A percentile compares a stretch with the other conserved stretches of the same genome.
These are phyloP conservation scores for Orthosia gracilis DNA, from an alignment of 2,888 invertebrate species.

Conservation along the genomic window DNA sequence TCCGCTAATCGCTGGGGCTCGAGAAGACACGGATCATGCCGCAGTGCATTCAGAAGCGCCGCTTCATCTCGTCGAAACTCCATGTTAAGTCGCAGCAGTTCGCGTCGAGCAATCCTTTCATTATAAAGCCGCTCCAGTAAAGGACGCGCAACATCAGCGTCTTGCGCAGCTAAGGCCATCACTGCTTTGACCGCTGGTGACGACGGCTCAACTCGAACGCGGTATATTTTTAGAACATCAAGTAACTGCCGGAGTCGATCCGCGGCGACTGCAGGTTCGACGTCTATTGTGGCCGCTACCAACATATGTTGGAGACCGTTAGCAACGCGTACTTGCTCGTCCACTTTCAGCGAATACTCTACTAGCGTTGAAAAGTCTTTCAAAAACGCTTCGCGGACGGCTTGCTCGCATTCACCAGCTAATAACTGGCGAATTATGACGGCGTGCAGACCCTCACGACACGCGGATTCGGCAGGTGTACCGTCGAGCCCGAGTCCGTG, in stretches of 20 bases:
- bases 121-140: conserved; percentile 31
- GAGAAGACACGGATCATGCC: conserved; percentile 31
- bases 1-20: conserved; percentile 54
- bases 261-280: conserved; percentile 50
- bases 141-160: conserved; percentile 53
- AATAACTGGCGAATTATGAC: conserved; percentile 78
- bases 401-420: conserved; percentile 54
- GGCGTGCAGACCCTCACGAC: conserved; percentile 80
- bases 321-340: conserved; percentile 71
- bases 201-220: conserved; percentile 63
- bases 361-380: conserved; percentile 73
- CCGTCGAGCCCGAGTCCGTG: conserved; percentile 81
- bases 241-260: conserved; percentile 68
- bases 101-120: conserved; percentile 44
- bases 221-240: conserved; percentile 70
- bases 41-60: conserved; percentile 40
- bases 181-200: conserved; percentile 69
- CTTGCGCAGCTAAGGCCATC: conserved; percentile 61
- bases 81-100: conserved; percentile 41
- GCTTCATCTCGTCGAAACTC: conserved; percentile 42
- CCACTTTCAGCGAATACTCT: conserved; percentile 73
- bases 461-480: conserved; percentile 68
- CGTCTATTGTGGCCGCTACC: conserved; percentile 57
- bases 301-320: conserved; percentile 67
- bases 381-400: conserved; percentile 71